These are phyloP conservation scores for Megalopta genalis DNA, from an alignment of 1,140 invertebrate species.

Conservation along the genomic window DNA sequence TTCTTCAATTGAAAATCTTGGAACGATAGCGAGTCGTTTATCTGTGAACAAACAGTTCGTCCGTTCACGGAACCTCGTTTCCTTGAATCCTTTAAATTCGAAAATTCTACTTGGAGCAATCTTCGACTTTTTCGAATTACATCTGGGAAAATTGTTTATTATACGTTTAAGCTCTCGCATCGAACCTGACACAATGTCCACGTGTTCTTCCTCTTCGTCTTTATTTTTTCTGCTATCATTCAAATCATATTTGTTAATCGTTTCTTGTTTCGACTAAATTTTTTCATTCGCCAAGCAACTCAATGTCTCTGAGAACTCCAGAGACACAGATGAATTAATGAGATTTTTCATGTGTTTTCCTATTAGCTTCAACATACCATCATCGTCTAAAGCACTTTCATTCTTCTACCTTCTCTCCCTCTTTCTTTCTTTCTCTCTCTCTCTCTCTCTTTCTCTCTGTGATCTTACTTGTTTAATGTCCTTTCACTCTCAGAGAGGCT, in stretches of 20 bases:
- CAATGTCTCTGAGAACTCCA: slow-evolving; percentile 49
- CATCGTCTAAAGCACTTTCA: slow-evolving; percentile 65
- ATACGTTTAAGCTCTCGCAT: slow-evolving; percentile 48
- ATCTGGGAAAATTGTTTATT: slow-evolving; percentile 47
- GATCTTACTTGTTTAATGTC: background rate
- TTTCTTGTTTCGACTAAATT: background rate
- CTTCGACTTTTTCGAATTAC: slow-evolving; percentile 1
- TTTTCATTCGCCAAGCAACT: slow-evolving; percentile 35
- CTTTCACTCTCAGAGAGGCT: slow-evolving; percentile 50
- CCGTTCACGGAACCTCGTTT: slow-evolving; percentile 41
- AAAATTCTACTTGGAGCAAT: background rate
- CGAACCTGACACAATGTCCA: slow-evolving; percentile 53
- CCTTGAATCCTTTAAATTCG: background rate
- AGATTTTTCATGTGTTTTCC: slow-evolving; percentile 3
- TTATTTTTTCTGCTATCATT: slow-evolving; percentile 22
- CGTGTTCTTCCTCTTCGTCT: background rate
- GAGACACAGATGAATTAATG: slow-evolving; percentile 56
- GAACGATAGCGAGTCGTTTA: slow-evolving; percentile 42
- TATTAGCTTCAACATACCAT: slow-evolving; percentile 50
- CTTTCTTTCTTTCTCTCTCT: slow-evolving; percentile 24
- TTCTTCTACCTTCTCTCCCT: slow-evolving; percentile 6
- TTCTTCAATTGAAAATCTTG: slow-evolving; percentile 19
- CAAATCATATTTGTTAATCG: slow-evolving; percentile 6
- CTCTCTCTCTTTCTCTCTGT: slow-evolving; percentile 19
- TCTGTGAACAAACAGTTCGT: slow-evolving; percentile 13